A percentile compares a stretch with the other conserved stretches of the same genome.
These are phyloP conservation scores for Thysanoteuthis rhombus DNA, from an alignment of 2,888 invertebrate species.

Conservation along the genomic window DNA sequence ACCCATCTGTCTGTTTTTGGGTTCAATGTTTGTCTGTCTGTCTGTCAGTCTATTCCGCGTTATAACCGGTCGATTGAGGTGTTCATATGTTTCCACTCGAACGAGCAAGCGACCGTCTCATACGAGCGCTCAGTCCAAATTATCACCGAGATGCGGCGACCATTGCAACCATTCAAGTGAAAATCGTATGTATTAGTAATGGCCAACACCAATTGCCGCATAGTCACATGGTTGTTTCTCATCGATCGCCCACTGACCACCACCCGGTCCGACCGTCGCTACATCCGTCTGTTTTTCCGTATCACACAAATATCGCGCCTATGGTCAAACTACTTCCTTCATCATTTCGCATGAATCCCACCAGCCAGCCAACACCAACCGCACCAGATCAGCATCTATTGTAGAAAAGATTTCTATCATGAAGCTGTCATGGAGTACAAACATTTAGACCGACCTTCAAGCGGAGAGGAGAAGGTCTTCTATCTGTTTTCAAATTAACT, in stretches of 20 bases:
- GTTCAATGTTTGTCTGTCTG: not conserved
- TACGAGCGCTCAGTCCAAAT: not conserved
- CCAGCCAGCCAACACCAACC: not conserved
- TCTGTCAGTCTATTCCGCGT: not conserved
- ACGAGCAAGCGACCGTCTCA: not conserved
- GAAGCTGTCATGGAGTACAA: too few relatives aligned
- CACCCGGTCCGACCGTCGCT: not conserved
- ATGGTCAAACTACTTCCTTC: not conserved
- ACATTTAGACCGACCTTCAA: too few relatives aligned
- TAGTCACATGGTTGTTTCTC: not conserved
- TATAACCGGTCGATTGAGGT: not conserved
- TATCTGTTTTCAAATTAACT: too few relatives aligned
- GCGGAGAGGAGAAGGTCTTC: too few relatives aligned
- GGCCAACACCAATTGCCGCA: not conserved
- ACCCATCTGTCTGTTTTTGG: too few relatives aligned
- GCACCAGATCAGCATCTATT: not conserved
- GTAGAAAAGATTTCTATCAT: too few relatives aligned
- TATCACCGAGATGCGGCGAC: not conserved
- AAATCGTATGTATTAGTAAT: not conserved
- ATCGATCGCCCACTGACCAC: not conserved
- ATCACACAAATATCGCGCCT: not conserved
- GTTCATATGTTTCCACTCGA: conserved; percentile 12
- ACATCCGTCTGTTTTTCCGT: not conserved
- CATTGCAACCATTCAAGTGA: not conserved
- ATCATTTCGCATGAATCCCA: not conserved